Evolutionary conservation across 2,888 invertebrate genomes (phyloP), one percentile per base, ranked within the genome.

Genomic region (Lasioglossum malachurum): DNA sequence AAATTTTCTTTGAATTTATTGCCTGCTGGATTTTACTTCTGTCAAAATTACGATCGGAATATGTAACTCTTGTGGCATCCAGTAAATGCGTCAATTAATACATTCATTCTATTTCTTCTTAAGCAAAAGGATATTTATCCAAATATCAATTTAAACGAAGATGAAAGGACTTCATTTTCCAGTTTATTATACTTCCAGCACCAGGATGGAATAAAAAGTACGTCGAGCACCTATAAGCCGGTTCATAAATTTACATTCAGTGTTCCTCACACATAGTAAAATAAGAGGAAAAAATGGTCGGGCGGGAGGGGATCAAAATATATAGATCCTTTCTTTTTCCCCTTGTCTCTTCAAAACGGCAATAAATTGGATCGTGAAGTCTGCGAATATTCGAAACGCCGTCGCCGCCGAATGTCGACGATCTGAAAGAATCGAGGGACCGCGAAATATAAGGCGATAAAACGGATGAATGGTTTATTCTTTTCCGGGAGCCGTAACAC

Each of bases 401-500:
- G 5, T 10, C 35, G 27, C 27, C 5, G 12, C 1, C 60, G 27
- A 60, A 72, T 49, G 19, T 23, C 60, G 38, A 64, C 64, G 19
- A 75, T 67, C 76, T 1, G 12, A 76, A 73, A 77, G n/a, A 60
- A 73, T 41, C 49, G 49, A 53, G 80, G 23, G 35, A 67, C 67
- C 41, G 10, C 16, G 81, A 75, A 69, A 69, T 67, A 67, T 35
- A 67, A 67, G 67, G 67, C 67, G 67, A 67, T 67, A 67, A 67
- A 67, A 35, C 67, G 67, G 67, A 67, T 19, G 67, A 35, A 67
- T 67, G 72, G 69, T 64, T 71, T 53, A 44, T 78, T 83, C 75
- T 77, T 80, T 82, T n/a, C 69, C 14, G 38, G 19, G 67, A 49
- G 44, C 72, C 57, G 73, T 64, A 75, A 78, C 78, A 64, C 67